Conservation (phyloP, 1,140 invertebrate species). For the Heliconius eleuchia region DNA sequence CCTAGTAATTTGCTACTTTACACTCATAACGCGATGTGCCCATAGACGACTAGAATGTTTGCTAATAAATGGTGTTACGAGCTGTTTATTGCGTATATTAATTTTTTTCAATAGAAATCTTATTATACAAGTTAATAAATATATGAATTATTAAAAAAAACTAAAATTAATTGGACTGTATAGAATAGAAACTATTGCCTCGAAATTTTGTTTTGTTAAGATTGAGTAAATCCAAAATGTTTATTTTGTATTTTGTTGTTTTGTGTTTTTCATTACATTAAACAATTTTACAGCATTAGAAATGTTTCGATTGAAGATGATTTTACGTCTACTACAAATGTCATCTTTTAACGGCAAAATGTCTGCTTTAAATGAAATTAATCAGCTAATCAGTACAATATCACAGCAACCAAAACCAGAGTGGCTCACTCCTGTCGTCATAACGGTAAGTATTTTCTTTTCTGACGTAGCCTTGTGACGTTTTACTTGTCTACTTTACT, state of each 20-base stretch:
- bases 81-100: too few species aligned
- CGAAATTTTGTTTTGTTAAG: too few species aligned
- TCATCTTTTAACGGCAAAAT: constrained; percentile 99
- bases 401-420: constrained; percentile 96
- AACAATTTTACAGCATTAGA: constrained; percentile 88
- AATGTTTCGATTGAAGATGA: constrained; percentile 98
- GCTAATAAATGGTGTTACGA: too few species aligned
- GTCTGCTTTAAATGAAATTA: constrained; percentile 99
- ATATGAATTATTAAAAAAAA: too few species aligned
- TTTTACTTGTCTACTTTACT: not conserved
- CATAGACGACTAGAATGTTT: too few species aligned
- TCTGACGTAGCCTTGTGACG: not conserved
- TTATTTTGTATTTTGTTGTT: not conserved
- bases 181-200: too few species aligned
- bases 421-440: constrained; percentile 92
- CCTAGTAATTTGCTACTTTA: not conserved
- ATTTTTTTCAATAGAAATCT: too few species aligned
- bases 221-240: not conserved
- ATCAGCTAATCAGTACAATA: constrained; percentile 96
- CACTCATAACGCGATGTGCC: too few species aligned
- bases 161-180: too few species aligned
- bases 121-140: too few species aligned
- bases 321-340: constrained; percentile 96
- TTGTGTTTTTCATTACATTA: not conserved
- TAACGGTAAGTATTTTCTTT: constrained; percentile 18